phyloP scores from a whole-genome alignment of 2,113 vertebrate species.

The Rana temporaria region DNA sequence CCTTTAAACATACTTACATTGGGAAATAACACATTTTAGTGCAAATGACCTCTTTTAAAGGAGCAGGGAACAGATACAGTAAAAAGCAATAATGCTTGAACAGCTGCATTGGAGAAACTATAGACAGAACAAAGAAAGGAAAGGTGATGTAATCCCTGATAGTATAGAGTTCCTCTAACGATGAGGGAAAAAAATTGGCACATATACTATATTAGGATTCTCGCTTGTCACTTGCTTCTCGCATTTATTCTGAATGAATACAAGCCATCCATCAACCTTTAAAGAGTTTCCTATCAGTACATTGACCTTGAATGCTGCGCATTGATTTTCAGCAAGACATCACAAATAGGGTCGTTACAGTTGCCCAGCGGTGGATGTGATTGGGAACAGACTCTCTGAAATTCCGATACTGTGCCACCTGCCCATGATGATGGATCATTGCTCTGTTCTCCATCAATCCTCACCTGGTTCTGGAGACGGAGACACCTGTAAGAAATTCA shows the following conservation, averaged over 20 bases:
- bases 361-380: constrained; percentile 86
- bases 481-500: constrained; percentile 91
- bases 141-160: constrained; percentile 63
- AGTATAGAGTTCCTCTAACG: constrained; percentile 56
- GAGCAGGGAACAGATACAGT: constrained; percentile 59
- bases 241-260: constrained; percentile 81
- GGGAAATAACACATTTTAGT: too few species aligned
- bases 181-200: constrained; percentile 68
- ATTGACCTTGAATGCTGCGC: constrained; percentile 96
- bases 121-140: constrained; percentile 59
- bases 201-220: constrained; percentile 66
- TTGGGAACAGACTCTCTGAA: constrained; percentile 92
- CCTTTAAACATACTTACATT: too few species aligned
- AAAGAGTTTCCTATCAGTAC: constrained; percentile 97
- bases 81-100: constrained; percentile 61
- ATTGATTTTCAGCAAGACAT: constrained; percentile 95
- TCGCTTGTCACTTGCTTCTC: constrained; percentile 84
- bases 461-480: constrained; percentile 76
- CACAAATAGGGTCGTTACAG: constrained; percentile 90
- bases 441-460: constrained; percentile 87
- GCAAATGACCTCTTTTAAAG: neutral
- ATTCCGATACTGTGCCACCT: constrained; percentile 94
- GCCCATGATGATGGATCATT: constrained; percentile 91
- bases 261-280: constrained; percentile 92
- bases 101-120: constrained; percentile 34